Evolutionary conservation across 2,113 vertebrate genomes (phyloP).

Genomic region (Amia ocellicauda): DNA sequence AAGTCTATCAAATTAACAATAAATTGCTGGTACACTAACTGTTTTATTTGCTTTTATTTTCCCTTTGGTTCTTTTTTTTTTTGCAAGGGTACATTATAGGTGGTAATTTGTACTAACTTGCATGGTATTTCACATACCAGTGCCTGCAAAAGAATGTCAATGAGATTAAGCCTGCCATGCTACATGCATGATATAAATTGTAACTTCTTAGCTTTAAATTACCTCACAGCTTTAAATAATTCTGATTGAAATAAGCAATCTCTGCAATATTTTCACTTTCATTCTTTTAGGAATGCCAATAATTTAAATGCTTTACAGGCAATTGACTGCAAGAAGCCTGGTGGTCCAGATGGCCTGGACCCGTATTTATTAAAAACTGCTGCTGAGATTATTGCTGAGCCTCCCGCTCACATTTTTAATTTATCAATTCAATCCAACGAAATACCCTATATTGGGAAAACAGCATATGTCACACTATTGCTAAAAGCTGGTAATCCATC

Average conservation of each 20-base stretch:
- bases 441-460: conserved; percentile 7
- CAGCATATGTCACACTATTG: conserved; percentile 13
- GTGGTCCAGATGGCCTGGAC: conserved; percentile 4
- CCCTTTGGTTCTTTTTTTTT: too few relatives aligned
- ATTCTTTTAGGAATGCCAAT: background rate
- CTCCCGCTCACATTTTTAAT: conserved; percentile 4
- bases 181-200: too few relatives aligned
- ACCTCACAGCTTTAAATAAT: conserved; percentile 9
- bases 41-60: too few relatives aligned
- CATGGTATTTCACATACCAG: too few relatives aligned
- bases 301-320: too few relatives aligned
- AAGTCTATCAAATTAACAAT: too few relatives aligned
- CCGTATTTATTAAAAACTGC: conserved; percentile 14
- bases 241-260: background rate
- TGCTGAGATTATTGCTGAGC: background rate
- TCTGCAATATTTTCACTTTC: background rate
- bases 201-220: too few relatives aligned
- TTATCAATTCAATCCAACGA: background rate
- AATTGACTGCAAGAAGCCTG: conserved; percentile 2
- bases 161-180: too few relatives aligned
- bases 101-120: too few relatives aligned
- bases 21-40: too few relatives aligned
- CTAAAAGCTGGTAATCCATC: background rate
- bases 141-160: too few relatives aligned
- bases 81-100: too few relatives aligned